Base-by-base conservation (phyloP, 2,113 vertebrate species). In the Ceratotherium simum region DNA sequence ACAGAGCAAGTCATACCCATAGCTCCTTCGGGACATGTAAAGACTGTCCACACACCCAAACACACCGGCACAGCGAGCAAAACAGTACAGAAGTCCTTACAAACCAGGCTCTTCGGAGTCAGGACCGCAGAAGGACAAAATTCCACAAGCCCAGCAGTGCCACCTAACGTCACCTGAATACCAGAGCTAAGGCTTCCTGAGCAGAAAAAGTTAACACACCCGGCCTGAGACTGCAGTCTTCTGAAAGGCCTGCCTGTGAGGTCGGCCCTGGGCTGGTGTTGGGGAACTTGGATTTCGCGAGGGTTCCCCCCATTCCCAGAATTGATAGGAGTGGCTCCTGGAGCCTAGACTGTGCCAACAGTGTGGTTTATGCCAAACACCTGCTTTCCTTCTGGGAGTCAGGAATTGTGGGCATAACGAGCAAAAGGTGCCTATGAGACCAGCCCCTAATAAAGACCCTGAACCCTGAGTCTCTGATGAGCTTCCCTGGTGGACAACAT, bases 41-140 rank as follows among this genome's bases (percentile, higher is more conserved):
- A 17, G 82, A 60, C 33, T 1, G 58, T 17, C 56, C 14, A 18
- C 16, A 12, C 5, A 10, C 8, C 33, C 0, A 7, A 42, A 36
- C 29, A 48, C 1, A 0, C 16, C 0, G 0, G 29, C 2, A 0
- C 21, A 3, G 2, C 8, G 0, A 51, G 39, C 29, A 69, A 51
- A 3, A 27, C 1, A 0, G 16, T 6, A 14, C 0, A 8, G 20
- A 82, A 5, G 20, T 42, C 29, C 33, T 72, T 36, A 1, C 10
- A 11, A 10, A 29, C 33, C 58, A 42, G 29, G 48, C 69, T 69
- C 18, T 33, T 17, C 6, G 8, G 18, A 14, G 17, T 9, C 27
- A 69, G 12, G 17, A 6, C 1, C 13, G 11, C 27, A 2, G 56
- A 18, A 16, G 58, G 46, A 56, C 72, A 72, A 51, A 58, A n/a